These are phyloP conservation scores for Cynaeus angustus DNA, from an alignment of 2,888 invertebrate species.

Conservation along the genomic window DNA sequence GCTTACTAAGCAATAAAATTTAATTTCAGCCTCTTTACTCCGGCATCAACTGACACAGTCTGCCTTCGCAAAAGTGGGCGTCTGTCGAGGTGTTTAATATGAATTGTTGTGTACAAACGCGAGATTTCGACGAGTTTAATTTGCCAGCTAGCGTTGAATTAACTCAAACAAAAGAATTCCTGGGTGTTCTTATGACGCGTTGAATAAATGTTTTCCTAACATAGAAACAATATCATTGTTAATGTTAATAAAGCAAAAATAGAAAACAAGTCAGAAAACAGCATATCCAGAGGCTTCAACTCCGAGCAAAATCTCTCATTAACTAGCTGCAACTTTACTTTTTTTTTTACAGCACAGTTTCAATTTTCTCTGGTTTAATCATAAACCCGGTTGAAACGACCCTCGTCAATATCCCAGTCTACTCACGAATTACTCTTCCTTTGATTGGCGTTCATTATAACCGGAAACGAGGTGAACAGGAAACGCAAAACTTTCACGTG, in stretches of 20 bases:
- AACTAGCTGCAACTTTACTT: neutral
- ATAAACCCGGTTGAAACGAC: slow-evolving; percentile 32
- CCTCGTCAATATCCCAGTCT: slow-evolving; percentile 44
- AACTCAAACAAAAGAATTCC: slow-evolving; percentile 10
- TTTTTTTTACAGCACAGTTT: slow-evolving; percentile 24
- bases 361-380: slow-evolving; percentile 40
- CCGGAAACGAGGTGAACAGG: slow-evolving; percentile 60
- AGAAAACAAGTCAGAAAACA: no score
- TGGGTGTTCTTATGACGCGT: slow-evolving; percentile 13
- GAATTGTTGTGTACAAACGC: slow-evolving; percentile 18
- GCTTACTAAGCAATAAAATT: slow-evolving; percentile 32
- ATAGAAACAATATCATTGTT: slow-evolving; percentile 16
- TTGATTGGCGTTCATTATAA: slow-evolving; percentile 63
- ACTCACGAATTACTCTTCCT: slow-evolving; percentile 56
- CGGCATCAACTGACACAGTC: slow-evolving; percentile 30
- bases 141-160: slow-evolving; percentile 19
- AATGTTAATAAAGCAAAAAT: neutral
- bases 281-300: no score
- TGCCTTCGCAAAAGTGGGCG: slow-evolving; percentile 23
- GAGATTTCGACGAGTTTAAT: slow-evolving; percentile 29
- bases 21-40: slow-evolving; percentile 27
- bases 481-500: slow-evolving; percentile 54
- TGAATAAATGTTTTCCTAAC: slow-evolving; percentile 13
- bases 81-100: slow-evolving; percentile 40
- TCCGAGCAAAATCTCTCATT: neutral